Percentiles rank a stretch among this genome's conserved stretches.
phyloP scores from a whole-genome alignment of 2,797 vertebrate genomes.

The Sylvia borin region DNA sequence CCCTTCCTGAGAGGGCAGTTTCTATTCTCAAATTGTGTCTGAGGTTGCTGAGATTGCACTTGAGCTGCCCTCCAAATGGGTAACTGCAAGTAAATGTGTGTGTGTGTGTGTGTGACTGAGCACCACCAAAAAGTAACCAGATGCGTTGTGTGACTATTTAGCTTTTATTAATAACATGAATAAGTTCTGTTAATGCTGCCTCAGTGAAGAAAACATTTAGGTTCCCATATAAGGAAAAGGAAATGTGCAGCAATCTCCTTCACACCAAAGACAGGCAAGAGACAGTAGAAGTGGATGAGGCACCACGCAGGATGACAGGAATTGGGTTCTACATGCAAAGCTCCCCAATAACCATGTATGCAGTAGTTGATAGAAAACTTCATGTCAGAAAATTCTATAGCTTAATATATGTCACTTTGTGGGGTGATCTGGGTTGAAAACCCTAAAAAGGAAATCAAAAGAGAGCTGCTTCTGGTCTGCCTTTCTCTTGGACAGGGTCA shows the following conservation, averaged over 20 bases:
- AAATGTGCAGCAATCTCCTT: background rate
- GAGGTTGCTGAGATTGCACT: background rate
- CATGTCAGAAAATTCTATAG: rapidly evolving
- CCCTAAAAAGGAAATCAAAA: background rate
- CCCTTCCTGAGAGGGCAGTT: background rate
- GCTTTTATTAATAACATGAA: background rate
- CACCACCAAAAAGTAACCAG: rapidly evolving
- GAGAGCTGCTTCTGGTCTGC: background rate
- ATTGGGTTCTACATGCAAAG: rapidly evolving
- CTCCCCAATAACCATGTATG: background rate
- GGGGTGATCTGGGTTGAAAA: background rate
- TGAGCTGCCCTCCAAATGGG: background rate
- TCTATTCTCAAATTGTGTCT: background rate
- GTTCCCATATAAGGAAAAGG: background rate
- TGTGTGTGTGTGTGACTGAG: background rate
- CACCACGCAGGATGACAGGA: rapidly evolving
- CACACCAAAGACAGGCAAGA: background rate
- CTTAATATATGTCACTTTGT: background rate
- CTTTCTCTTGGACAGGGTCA: background rate
- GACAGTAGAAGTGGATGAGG: background rate
- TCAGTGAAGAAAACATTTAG: background rate
- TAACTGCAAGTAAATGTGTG: background rate
- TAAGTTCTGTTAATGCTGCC: background rate
- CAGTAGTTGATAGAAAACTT: background rate
- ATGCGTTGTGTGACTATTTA: background rate